Evolutionary conservation across 2,113 vertebrate species (phyloP), one percentile per base, ranked within the genome.

Genomic region (Chionis minor): DNA sequence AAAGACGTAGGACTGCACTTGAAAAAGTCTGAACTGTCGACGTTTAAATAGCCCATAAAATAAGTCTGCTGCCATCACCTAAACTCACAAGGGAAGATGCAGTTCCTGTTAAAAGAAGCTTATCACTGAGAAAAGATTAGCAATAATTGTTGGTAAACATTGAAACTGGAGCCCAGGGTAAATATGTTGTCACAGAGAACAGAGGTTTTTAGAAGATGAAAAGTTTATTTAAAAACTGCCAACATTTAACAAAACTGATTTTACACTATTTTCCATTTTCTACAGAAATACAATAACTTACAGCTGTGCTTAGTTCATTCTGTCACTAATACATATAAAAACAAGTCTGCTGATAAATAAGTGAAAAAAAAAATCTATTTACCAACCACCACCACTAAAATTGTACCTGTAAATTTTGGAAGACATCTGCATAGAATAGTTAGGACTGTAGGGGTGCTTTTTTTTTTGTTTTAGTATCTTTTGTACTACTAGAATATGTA

Each of bases 161-260:
- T 17, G 47, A 89, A 94, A 93, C 9, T 55, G 4, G 18, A 84
- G 20, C 52, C 28, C 18, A 28, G 24, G 49, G 54, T 61, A 90
- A 92, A 92, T 87, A 95, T 35, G 44, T 28, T 86, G 58, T 30
- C 44, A 91, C 18, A 87, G 51, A 84, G 73, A 89, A 92, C 30
- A 87, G 28, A 75, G 27, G 3, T 16, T 96, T 97, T 97, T 93
- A 96, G 85, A 95, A 98, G 92, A 96, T 88, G 67, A 96, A 96
- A 97, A 96, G 72, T 98, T 98, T 98, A 98, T 98, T 98, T 97
- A 96, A 92, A 98, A 98, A 98, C 78, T 96, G 83, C 44, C 80
- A 96, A 98, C 95, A 97, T 95, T 96, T 97, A 98, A 96, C 95
- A 97, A 98, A 97, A 98, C 96, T 27, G n/a, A 79, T 86, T 94